Base-by-base conservation (phyloP, 2,113 vertebrate species). In the Hypocryptadius cinnamomeus region DNA sequence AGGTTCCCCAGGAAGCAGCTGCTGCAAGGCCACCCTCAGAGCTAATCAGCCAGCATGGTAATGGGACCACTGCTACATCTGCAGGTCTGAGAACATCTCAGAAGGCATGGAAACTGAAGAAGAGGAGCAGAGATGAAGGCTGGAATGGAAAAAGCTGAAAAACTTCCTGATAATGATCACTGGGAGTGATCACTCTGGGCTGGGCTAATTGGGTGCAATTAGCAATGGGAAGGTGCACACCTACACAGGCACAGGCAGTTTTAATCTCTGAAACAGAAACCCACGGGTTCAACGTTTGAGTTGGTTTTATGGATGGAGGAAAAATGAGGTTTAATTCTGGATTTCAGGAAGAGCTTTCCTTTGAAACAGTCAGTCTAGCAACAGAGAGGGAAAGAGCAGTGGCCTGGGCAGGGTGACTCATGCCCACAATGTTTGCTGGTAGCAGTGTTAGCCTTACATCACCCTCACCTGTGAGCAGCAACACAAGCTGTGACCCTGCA, bases 361-460 rank as follows among this genome's bases (percentile, higher is more conserved):
- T 60, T 63, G 16, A 50, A 79, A 20, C 35, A 37, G 24, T 28
- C 51, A 21, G 30, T n/a, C 39, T 7, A 15, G 48, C 57, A 51
- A 40, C 17, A n/a, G 33, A 39, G 31, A 54, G 24, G 33, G 74
- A 51, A 33, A 37, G 24, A 69, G 64, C 44, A 50, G 79, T 4
- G 15, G 77, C 71, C 42, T 0, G 0, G 42, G 66, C 17, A 21
- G 8, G 21, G 42, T 10, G 35, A 60, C 68, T 35, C 65, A 37
- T 0, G 0, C 4, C 57, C 4, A 2, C 48, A 11, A 2, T 0
- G 8, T 31, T 7, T 27, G 33, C 30, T 1, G 2, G 6, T 17
- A n/a, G 33, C 6, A 5, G 8, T 11, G 11, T 25, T 39, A 44
- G 63, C 78, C 68, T 23, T 13, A 18, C 33, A 39, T 13, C 87